These are phyloP conservation scores for Caenorhabditis sp. DNA, from an alignment of 2,888 invertebrate genomes.

Conservation along the genomic window DNA sequence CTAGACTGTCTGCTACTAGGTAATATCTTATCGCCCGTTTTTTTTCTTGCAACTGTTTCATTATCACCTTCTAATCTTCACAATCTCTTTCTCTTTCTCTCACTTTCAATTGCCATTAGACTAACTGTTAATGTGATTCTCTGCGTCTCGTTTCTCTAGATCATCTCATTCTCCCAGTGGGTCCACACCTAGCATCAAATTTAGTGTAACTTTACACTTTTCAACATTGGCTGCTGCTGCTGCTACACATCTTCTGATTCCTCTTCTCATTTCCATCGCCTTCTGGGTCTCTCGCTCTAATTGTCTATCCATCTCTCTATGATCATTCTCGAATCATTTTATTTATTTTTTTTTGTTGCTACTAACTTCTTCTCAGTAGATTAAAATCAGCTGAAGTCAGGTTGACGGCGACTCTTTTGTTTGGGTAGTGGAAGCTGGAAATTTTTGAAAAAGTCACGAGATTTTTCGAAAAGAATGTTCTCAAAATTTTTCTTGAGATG, in stretches of 20 bases:
- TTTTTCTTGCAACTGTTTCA: not conserved
- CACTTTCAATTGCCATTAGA: conserved; percentile 46
- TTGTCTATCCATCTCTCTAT: conserved; percentile 18
- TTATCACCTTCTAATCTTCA: not conserved
- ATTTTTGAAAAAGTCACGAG: too few relatives aligned
- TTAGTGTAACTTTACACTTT: conserved; percentile 60
- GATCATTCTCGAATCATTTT: conserved; percentile 49
- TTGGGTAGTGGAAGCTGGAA: not conserved
- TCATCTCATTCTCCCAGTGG: conserved; percentile 22
- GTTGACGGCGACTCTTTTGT: conserved; percentile 7
- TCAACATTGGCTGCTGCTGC: conserved; percentile 26
- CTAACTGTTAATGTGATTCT: conserved; percentile 54
- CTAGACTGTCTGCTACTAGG: not conserved
- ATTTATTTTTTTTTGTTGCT: conserved; percentile 18
- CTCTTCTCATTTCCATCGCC: conserved; percentile 40
- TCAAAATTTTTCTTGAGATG: too few relatives aligned
- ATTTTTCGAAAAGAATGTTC: too few relatives aligned
- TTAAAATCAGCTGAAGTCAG: conserved; percentile 29
- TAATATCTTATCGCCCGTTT: not conserved
- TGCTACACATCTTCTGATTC: conserved; percentile 48
- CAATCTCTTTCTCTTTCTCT: conserved; percentile 18
- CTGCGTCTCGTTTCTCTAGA: conserved; percentile 15
- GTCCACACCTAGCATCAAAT: conserved; percentile 50
- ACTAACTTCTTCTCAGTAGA: not conserved
- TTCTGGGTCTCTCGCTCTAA: conserved; percentile 1